Evolutionary conservation across 2,888 invertebrate genomes (phyloP), one percentile per base, ranked within the genome.

Genomic region (Arctia plantaginis): DNA sequence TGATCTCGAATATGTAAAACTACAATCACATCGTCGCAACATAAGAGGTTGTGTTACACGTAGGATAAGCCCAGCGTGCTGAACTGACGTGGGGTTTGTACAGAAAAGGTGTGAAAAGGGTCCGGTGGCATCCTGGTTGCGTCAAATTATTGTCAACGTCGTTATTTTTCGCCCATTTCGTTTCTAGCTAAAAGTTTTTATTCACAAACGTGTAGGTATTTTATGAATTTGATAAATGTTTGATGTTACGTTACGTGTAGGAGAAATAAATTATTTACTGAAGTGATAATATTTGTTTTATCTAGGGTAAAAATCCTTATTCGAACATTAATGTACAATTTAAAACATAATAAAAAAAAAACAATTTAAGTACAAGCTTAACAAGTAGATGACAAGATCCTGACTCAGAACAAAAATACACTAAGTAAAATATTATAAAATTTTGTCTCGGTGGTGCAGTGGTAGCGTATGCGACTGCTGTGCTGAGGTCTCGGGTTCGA

Each of bases 111-210:
- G 81, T 84, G 84, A 84, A 79, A 76, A 82, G 84, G 84, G 83
- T 84, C 76, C 75, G 73, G 77, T 76, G 77, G 71, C 82, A 78
- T 78, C 76, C 77, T 69, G 44, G 73, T 41, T 62, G 75, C 69
- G 80, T 84, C 83, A 84, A 84, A 84, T 84, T 84, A 84, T 84
- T 83, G 83, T 84, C 84, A 82, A 79, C 77, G 78, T 84, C 79
- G 81, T 84, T 84, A 83, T 84, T 83, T 83, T 80, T 73, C 82
- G 71, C 66, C 81, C 80, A 82, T 84, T 84, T 82, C 80, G 74
- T 66, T 76, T 75, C 51, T 72, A 69, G 67, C 74, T 75, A 68
- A 77, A 73, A 64, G 27, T 20, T 76, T 80, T 76, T 39, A 39
- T 55, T 39, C 39, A 71, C 18, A 30, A 73, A 30, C 72, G 41